Conservation (phyloP, 92 coral and sea anemone genomes). For the Palythoa grandiflora region DNA sequence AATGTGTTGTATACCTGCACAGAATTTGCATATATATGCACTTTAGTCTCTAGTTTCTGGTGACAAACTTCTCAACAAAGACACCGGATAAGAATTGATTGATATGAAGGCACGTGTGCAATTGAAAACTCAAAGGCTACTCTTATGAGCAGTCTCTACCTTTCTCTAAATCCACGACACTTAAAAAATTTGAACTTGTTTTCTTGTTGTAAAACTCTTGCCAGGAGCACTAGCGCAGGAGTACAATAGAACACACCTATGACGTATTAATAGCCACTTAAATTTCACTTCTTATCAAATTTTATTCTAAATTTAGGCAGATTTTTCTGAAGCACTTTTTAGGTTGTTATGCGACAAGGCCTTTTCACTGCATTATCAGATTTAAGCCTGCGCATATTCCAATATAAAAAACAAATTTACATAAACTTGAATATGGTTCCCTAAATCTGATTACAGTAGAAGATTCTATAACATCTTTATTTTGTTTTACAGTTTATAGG, state of each 20-base stretch:
- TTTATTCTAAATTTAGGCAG: slow-evolving; percentile 46
- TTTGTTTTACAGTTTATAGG: neutral
- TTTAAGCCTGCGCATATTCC: slow-evolving; percentile 23
- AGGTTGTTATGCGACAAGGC: slow-evolving; percentile 72
- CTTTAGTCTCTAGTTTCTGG: slow-evolving; percentile 27
- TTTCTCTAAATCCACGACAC: neutral
- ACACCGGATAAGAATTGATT: slow-evolving; percentile 29
- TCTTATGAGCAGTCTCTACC: neutral
- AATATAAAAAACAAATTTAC: neutral
- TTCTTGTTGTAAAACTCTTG: neutral
- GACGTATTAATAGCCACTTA: slow-evolving; percentile 41
- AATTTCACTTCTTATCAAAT: slow-evolving; percentile 33
- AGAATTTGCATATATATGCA: slow-evolving; percentile 47
- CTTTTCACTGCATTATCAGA: slow-evolving; percentile 11
- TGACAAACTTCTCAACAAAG: slow-evolving; percentile 37
- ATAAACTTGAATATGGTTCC: neutral
- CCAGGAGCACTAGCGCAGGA: neutral
- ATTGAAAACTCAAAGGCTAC: slow-evolving; percentile 24
- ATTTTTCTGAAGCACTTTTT: slow-evolving; percentile 67
- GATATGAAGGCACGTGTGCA: slow-evolving; percentile 35
- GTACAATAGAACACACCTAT: slow-evolving; percentile 35
- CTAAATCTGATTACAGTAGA: neutral
- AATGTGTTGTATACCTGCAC: slow-evolving; percentile 41
- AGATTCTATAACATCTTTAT: neutral
- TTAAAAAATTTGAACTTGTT: neutral